Evolutionary conservation across 2,113 vertebrate genomes (phyloP).

Genomic region (Nycticebus coucang): DNA sequence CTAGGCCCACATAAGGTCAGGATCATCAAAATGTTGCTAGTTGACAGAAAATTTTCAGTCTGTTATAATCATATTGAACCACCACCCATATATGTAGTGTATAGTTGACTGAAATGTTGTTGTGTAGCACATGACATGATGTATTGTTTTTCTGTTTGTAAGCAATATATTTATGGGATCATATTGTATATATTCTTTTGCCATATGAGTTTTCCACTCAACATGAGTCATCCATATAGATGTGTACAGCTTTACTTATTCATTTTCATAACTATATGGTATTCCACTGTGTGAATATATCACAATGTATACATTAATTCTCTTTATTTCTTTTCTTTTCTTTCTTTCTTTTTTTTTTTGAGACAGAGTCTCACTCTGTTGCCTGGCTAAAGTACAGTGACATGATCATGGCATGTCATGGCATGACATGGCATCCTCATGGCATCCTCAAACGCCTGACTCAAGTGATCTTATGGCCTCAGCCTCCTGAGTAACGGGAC

Average conservation of each 20-base stretch:
- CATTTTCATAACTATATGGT: background rate
- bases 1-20: too few relatives aligned
- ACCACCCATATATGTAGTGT: too few relatives aligned
- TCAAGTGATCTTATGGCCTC: background rate
- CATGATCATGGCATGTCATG: background rate
- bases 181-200: background rate
- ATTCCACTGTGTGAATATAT: background rate
- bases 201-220: constrained; percentile 17
- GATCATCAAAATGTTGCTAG: too few relatives aligned
- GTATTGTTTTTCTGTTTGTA: background rate
- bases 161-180: background rate
- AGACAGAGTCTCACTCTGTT: background rate
- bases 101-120: too few relatives aligned
- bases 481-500: background rate
- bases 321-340: background rate
- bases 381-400: background rate
- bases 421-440: too few relatives aligned
- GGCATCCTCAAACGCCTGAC: background rate
- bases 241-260: background rate
- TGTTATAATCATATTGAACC: too few relatives aligned
- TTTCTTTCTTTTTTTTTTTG: background rate
- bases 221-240: background rate
- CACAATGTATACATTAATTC: background rate
- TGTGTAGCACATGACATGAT: too few relatives aligned
- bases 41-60: too few relatives aligned